phyloP scores from a whole-genome alignment of 2,113 vertebrate genomes.

The Pimephales promelas region DNA sequence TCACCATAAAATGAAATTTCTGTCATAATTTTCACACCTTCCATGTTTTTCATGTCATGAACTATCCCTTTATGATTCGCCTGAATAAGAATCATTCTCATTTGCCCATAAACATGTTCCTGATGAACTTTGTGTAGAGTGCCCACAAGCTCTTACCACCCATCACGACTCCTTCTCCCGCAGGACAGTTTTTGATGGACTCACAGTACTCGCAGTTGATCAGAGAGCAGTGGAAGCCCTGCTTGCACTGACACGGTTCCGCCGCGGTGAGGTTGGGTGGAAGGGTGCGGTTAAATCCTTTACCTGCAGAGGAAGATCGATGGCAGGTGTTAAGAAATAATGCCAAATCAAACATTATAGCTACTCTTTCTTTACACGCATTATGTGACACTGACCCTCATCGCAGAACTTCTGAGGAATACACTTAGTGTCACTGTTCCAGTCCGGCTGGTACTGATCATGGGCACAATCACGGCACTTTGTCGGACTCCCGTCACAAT shows the following conservation, averaged over 20 bases:
- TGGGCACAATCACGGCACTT: slow-evolving; percentile 77
- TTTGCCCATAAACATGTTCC: not conserved
- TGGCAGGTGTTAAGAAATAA: not conserved
- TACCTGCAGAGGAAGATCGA: slow-evolving; percentile 70
- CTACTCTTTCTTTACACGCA: not conserved
- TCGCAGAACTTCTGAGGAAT: slow-evolving; percentile 87
- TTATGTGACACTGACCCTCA: slow-evolving; percentile 73
- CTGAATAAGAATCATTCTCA: not conserved
- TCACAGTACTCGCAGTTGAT: slow-evolving; percentile 88
- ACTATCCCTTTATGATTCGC: not conserved
- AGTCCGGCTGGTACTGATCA: slow-evolving; percentile 86
- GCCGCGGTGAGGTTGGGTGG: slow-evolving; percentile 76
- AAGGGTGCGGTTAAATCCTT: slow-evolving; percentile 76
- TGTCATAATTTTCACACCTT: not conserved
- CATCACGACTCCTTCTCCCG: slow-evolving; percentile 77
- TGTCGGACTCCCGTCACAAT: slow-evolving; percentile 77
- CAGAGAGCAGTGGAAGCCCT: slow-evolving; percentile 81
- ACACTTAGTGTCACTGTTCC: slow-evolving; percentile 83
- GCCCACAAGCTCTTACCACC: slow-evolving; percentile 53
- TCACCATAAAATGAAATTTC: not conserved
- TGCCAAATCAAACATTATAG: not conserved
- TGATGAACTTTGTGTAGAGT: not conserved
- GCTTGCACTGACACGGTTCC: slow-evolving; percentile 80
- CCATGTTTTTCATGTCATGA: not conserved
- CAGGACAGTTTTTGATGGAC: slow-evolving; percentile 76